Evolutionary conservation across 2,113 vertebrate genomes (phyloP).

Genomic region (Pelvicachromis taeniatus): DNA sequence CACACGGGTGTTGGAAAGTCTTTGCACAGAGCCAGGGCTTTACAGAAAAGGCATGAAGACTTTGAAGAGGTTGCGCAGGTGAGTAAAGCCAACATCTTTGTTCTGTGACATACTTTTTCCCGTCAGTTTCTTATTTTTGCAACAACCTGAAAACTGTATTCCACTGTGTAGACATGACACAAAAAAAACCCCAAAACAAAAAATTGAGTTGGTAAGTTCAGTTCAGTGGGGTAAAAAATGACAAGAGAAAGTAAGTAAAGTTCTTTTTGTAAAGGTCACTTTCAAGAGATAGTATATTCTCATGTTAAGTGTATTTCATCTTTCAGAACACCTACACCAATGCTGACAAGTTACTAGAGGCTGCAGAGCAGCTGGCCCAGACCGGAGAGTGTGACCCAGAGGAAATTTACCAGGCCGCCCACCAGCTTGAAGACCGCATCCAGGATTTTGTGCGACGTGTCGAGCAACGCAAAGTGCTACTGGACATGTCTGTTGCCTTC

Average conservation of each 20-base stretch:
- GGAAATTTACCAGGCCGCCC: constrained; percentile 97
- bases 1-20: constrained; percentile 97
- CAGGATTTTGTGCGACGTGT: constrained; percentile 98
- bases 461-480: constrained; percentile 92
- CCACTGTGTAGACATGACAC: not conserved
- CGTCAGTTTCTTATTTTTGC: not conserved
- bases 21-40: constrained; percentile 89
- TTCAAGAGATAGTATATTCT: not conserved
- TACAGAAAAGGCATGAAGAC: constrained; percentile 97
- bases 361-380: constrained; percentile 95
- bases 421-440: constrained; percentile 94
- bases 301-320: not conserved
- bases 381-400: constrained; percentile 97
- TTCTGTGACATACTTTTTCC: not conserved
- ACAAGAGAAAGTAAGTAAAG: not conserved
- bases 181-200: fast-evolving
- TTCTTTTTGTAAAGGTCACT: not conserved
- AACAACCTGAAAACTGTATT: not conserved
- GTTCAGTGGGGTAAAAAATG: not conserved
- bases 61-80: constrained; percentile 99
- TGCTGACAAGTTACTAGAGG: constrained; percentile 93
- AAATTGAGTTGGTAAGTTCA: not conserved
- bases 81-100: not conserved
- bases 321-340: constrained; percentile 96
- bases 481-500: constrained; percentile 98